Base-by-base conservation (phyloP, 2,888 invertebrate species). In the Protonemura montana region DNA sequence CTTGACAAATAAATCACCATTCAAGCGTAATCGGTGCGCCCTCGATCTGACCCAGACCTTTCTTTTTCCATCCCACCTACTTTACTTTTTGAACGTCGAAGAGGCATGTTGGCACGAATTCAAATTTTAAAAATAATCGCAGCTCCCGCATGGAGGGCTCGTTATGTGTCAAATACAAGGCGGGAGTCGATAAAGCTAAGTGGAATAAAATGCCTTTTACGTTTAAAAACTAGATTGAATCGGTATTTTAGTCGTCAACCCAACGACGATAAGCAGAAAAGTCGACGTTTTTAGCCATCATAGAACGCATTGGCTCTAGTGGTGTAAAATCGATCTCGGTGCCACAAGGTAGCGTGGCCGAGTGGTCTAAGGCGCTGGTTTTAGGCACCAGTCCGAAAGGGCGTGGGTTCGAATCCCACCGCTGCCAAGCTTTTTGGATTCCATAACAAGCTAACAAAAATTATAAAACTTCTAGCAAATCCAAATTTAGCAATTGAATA, bases 331-430 rank as follows among this genome's bases (percentile, higher is more conserved):
- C 28, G 28, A 81, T 27, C 28, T 6, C n/a, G 30, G 16, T 28
- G 6, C 5, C 76, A 21, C 27, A 84, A 76, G 84, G 84, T 84
- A 84, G 76, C 84, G 84, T 84, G 84, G 84, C 84, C 84, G 84
- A 84, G 84, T 84, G 84, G 84, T 84, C 84, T 84, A 84, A 84
- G 84, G 84, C 84, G 84, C 84, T 84, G 84, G 84, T 84, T 84
- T 84, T 84, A 84, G 84, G 84, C 84, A 84, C 84, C 84, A 84
- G 84, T 84, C 84, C 84, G 84, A 84, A 84, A 84, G 84, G 84
- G 84, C 84, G 84, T 84, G 84, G 84, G 84, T 84, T 84, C 84
- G 84, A 84, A 84, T 84, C 84, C 84, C 84, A 84, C 84, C 84
- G 84, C 76, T 84, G 84, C 84, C 84, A 84, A 10, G n/a, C 29